Evolutionary conservation across 1,140 invertebrate species (phyloP), one percentile per base, ranked within the genome.

Genomic region (Sycobia sp.): DNA sequence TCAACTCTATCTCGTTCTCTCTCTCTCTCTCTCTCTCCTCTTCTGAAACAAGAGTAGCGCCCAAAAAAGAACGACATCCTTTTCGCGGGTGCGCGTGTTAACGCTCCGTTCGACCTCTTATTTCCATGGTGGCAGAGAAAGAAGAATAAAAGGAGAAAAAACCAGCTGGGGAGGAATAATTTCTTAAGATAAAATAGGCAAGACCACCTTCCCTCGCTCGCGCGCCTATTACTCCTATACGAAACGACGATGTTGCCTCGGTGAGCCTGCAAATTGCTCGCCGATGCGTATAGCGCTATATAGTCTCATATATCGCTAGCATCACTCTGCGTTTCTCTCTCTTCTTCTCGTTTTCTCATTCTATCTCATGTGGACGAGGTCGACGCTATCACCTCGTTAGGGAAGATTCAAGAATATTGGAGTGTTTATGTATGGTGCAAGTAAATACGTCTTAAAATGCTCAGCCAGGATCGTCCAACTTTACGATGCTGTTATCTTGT

Each of bases 361-460:
- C 7, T 18, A 41, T 41, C 7, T 34, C n/a, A 20, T 44, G 32
- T 56, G 44, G 29, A 44, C 41, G 27, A 4, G 39, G 14, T 39
- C 25, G 38, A n/a, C 8, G 61, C 51, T 67, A 67, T 70, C 56
- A 66, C 58, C 71, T 71, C 68, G 67, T 72, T 72, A 71, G 34
- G 22, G 39, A 62, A 71, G 62, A 72, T 72, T 68, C 67, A 55
- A 72, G 67, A 65, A 72, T 67, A 72, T 68, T 67, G 65, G 64
- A 64, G 44, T 67, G 66, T 70, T 72, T 70, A 70, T 68, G 58
- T 16, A 14, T 11, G 7, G 38, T 16, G 20, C 36, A 7, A 56
- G 53, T 44, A 20, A 39, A 14, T 56, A 44, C 23, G 16, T 29
- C 11, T 22, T 23, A 39, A 8, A 56, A 16, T 44, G 38, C 38